These are phyloP conservation scores for Parnassius orleans DNA, from an alignment of 2,888 invertebrate species.

Conservation along the genomic window DNA sequence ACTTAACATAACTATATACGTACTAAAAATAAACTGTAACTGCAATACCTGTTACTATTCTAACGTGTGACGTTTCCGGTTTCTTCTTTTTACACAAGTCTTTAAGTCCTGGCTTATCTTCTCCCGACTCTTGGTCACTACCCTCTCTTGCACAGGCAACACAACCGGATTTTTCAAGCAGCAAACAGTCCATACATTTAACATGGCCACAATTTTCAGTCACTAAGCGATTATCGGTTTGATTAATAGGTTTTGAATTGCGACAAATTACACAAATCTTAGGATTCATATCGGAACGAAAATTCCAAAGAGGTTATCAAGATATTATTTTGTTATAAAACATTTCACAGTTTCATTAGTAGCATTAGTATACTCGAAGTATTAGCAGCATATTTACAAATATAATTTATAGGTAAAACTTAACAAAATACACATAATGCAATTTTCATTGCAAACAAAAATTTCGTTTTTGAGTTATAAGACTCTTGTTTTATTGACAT, in stretches of 20 bases:
- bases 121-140: conserved; percentile 34
- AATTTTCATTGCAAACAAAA: conserved; percentile 28
- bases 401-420: conserved; percentile 19
- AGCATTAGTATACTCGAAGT: not conserved
- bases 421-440: conserved; percentile 28
- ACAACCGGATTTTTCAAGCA: conserved; percentile 85
- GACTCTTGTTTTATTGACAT: conserved; percentile 26
- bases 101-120: conserved; percentile 35
- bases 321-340: conserved; percentile 5
- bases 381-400: conserved; percentile 18
- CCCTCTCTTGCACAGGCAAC: conserved; percentile 67
- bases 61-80: conserved; percentile 65
- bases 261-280: conserved; percentile 82
- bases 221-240: conserved; percentile 83
- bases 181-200: conserved; percentile 87
- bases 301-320: conserved; percentile 29
- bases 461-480: conserved; percentile 21
- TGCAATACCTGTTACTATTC: conserved; percentile 58
- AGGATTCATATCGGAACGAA: conserved; percentile 58
- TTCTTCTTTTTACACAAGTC: conserved; percentile 55
- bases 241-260: conserved; percentile 75
- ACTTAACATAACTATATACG: too few relatives aligned
- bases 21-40: not conserved
- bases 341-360: conserved; percentile 9
- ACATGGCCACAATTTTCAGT: conserved; percentile 88